These are phyloP conservation scores for Physeter macrocephalus DNA, from an alignment of 2,113 vertebrate genomes.

Conservation along the genomic window DNA sequence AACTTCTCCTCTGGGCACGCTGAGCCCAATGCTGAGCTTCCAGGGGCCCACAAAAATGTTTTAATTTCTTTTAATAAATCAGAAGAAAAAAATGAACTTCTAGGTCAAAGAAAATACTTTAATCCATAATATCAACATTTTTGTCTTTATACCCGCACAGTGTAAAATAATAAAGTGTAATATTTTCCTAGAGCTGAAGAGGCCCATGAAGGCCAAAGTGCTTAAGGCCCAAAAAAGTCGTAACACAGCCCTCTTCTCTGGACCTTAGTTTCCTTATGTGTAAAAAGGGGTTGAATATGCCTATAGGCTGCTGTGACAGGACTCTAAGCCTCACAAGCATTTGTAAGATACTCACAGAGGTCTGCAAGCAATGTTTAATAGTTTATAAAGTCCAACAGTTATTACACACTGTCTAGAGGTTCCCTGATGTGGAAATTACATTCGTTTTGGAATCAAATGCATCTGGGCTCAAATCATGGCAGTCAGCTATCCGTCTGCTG, in stretches of 20 bases:
- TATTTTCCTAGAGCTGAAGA: neutral
- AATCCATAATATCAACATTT: neutral
- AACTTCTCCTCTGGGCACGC: neutral
- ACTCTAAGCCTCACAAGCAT: neutral
- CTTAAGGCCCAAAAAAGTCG: neutral
- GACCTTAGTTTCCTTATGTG: neutral
- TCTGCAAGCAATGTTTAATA: neutral
- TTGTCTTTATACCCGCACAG: neutral
- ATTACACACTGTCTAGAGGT: neutral
- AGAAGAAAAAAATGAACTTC: neutral
- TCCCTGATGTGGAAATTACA: neutral
- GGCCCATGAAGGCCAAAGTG: neutral
- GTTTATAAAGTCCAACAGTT: neutral
- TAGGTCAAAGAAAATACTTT: neutral
- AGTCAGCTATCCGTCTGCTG: neutral
- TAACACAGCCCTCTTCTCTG: neutral
- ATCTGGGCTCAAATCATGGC: neutral
- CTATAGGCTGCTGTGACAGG: neutral
- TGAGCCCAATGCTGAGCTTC: neutral
- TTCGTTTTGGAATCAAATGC: neutral
- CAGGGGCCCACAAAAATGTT: neutral
- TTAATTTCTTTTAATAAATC: neutral
- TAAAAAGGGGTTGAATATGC: no score
- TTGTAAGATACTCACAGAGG: neutral
- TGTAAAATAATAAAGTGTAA: neutral